phyloP scores from a whole-genome alignment of 1,140 invertebrate genomes.

The Nephila pilipes region DNA sequence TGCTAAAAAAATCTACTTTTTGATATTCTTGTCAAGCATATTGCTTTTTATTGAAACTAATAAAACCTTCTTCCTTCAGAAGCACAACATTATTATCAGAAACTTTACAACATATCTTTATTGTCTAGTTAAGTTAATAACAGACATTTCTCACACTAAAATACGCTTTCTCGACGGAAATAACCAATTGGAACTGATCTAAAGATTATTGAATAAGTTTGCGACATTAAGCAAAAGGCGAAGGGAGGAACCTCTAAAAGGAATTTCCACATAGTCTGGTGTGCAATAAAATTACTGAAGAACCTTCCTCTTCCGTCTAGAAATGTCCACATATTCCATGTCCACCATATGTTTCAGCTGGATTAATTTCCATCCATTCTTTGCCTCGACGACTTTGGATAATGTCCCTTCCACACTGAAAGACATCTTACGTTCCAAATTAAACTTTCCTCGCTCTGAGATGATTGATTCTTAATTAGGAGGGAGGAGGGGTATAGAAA shows the following conservation, averaged over 20 bases:
- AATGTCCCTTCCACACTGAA: slow-evolving; percentile 20
- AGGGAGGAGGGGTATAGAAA: neutral
- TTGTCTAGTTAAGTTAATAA: slow-evolving; percentile 3
- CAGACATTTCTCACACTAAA: neutral
- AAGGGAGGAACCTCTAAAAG: neutral
- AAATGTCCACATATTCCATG: slow-evolving; percentile 20
- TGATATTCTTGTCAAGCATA: neutral
- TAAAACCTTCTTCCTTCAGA: neutral
- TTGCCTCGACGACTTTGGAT: slow-evolving; percentile 6
- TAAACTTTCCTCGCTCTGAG: slow-evolving; percentile 57
- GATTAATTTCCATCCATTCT: slow-evolving; percentile 49
- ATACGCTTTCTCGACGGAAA: neutral
- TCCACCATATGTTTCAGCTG: slow-evolving; percentile 44
- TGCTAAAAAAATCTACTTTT: neutral
- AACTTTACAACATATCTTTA: neutral
- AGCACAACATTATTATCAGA: too few species aligned
- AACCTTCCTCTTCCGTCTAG: neutral
- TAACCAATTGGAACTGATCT: slow-evolving; percentile 29
- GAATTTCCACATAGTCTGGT: neutral
- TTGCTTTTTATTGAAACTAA: neutral
- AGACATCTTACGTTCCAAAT: slow-evolving; percentile 64
- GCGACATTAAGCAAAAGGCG: slow-evolving; percentile 16
- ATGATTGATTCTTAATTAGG: slow-evolving; percentile 70
- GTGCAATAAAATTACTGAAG: slow-evolving; percentile 23
- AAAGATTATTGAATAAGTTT: slow-evolving; percentile 49